Conservation (phyloP, 1,140 invertebrate genomes). For the Anastatus disparis region DNA sequence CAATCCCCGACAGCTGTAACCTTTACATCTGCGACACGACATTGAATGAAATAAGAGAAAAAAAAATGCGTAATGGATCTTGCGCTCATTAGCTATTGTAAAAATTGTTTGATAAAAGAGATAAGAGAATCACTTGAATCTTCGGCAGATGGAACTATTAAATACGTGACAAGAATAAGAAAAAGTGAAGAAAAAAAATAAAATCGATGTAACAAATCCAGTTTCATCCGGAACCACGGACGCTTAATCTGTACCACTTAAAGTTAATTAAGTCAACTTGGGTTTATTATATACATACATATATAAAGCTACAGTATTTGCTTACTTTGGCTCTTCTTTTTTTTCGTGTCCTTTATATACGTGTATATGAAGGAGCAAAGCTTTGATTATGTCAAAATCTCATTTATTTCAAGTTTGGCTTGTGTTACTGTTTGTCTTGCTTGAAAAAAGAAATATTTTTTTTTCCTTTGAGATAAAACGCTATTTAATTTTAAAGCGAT, state of each 20-base stretch:
- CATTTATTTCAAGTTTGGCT: neutral
- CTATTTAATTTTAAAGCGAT: neutral
- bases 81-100: too few relatives aligned
- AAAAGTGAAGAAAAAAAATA: neutral
- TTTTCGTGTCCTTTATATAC: neutral
- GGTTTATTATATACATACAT: neutral
- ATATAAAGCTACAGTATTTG: neutral
- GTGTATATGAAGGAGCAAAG: too few relatives aligned
- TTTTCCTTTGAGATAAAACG: neutral
- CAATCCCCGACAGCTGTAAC: too few relatives aligned
- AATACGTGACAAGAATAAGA: too few relatives aligned
- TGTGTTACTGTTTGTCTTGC: neutral
- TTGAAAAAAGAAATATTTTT: too few relatives aligned
- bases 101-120: too few relatives aligned
- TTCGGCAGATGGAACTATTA: neutral
- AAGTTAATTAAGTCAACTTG: constrained; percentile 31
- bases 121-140: neutral
- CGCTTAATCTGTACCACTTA: constrained; percentile 42
- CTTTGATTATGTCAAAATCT: neutral
- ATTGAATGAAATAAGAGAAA: too few relatives aligned
- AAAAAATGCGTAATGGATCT: too few relatives aligned
- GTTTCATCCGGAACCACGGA: constrained; percentile 16
- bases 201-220: constrained; percentile 9
- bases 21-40: too few relatives aligned
- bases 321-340: neutral